phyloP scores from a whole-genome alignment of 2,888 invertebrate species.

The Drosophila phalerata region DNA sequence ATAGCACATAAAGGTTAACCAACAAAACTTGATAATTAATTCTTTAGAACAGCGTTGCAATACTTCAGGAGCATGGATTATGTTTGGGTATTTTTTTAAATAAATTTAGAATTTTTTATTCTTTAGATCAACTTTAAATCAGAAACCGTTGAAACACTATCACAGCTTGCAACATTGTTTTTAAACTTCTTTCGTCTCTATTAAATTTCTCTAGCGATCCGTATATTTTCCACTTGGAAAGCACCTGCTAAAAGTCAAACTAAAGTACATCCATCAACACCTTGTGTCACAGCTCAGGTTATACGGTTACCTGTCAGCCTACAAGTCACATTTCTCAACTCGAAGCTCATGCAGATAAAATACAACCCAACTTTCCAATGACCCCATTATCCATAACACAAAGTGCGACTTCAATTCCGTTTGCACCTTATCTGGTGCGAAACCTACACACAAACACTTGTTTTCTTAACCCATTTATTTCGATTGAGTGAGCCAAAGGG shows the following conservation, averaged over 20 bases:
- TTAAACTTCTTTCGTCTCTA: neutral
- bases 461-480: conserved; percentile 59
- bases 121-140: no score
- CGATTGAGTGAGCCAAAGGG: conserved; percentile 25
- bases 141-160: no score
- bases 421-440: conserved; percentile 50
- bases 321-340: conserved; percentile 42
- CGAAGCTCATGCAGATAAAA: conserved; percentile 45
- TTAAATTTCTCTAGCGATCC: conserved; percentile 17
- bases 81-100: neutral
- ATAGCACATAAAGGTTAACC: conserved; percentile 14
- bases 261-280: conserved; percentile 43
- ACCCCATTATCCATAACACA: conserved; percentile 54
- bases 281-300: conserved; percentile 39
- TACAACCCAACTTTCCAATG: conserved; percentile 68
- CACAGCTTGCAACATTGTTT: conserved; percentile 5
- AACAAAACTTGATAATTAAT: conserved; percentile 7
- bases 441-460: conserved; percentile 46
- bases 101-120: neutral
- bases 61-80: neutral
- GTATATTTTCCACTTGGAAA: neutral
- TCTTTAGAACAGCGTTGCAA: conserved; percentile 1
- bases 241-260: conserved; percentile 29
- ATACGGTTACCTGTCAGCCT: conserved; percentile 41
- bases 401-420: conserved; percentile 38